Conservation (phyloP, 2,888 invertebrate genomes). For the Thumatha senex region DNA sequence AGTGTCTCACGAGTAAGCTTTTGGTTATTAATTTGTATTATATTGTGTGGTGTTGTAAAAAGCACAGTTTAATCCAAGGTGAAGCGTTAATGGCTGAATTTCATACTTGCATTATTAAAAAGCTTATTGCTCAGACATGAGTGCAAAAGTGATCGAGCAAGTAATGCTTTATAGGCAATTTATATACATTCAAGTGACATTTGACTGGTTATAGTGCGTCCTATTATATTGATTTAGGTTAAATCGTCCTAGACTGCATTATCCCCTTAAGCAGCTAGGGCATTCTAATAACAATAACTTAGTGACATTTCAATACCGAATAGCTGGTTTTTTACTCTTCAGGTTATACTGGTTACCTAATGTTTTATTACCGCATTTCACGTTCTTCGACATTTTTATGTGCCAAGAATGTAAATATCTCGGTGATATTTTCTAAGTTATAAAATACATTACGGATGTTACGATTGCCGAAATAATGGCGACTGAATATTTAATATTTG, state of each 20-base stretch:
- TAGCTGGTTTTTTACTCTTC: constrained; percentile 42
- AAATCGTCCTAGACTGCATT: constrained; percentile 4
- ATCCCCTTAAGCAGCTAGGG: background rate
- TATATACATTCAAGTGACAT: background rate
- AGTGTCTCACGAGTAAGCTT: too few relatives aligned
- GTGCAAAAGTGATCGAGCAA: constrained; percentile 31
- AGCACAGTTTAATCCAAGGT: too few relatives aligned
- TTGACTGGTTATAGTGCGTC: background rate
- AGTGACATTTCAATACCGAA: constrained; percentile 41
- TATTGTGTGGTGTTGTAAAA: too few relatives aligned
- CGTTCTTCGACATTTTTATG: constrained; percentile 35
- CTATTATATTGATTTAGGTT: background rate
- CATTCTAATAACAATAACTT: constrained; percentile 22
- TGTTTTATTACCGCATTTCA: constrained; percentile 46
- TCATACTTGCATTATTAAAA: too few relatives aligned
- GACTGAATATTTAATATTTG: constrained; percentile 16
- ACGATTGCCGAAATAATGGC: constrained; percentile 13
- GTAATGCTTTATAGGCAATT: background rate
- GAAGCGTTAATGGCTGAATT: too few relatives aligned
- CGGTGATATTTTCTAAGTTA: constrained; percentile 39
- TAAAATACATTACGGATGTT: constrained; percentile 38
- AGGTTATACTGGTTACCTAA: constrained; percentile 48
- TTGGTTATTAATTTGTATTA: too few relatives aligned
- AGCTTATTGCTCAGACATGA: constrained; percentile 6
- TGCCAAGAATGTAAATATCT: constrained; percentile 38